Evolutionary conservation across 2,797 vertebrate species (phyloP).

Genomic region (Choloepus didactylus): DNA sequence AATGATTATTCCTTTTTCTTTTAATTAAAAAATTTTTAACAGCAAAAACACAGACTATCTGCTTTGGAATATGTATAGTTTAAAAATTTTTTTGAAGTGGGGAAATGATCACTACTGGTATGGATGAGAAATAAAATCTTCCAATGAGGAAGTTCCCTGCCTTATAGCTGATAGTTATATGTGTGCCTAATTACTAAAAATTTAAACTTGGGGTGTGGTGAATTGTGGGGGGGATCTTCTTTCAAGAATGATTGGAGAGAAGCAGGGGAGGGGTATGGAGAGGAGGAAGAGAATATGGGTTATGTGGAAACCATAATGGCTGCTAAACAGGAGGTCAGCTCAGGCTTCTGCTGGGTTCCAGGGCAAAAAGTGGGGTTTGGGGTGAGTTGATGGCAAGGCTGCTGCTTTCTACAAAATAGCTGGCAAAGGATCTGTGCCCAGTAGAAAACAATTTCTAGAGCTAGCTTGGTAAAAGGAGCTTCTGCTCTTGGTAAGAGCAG

Average conservation of each 20-base stretch:
- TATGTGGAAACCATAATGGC: slow-evolving; percentile 20
- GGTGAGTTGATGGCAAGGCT: neutral
- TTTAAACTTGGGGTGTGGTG: neutral
- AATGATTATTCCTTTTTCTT: slow-evolving; percentile 72
- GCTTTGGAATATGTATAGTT: slow-evolving; percentile 34
- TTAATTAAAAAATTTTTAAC: slow-evolving; percentile 60
- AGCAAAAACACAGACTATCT: slow-evolving; percentile 72
- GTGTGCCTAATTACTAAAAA: slow-evolving; percentile 19
- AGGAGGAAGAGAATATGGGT: neutral
- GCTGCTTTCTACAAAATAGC: slow-evolving; percentile 10
- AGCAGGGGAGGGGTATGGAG: neutral
- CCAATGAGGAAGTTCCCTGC: slow-evolving; percentile 75
- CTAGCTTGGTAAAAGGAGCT: slow-evolving; percentile 17
- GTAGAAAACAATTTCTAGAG: slow-evolving; percentile 53
- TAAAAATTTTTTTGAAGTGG: slow-evolving; percentile 23
- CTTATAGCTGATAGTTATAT: slow-evolving; percentile 59
- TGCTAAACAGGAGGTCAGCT: neutral
- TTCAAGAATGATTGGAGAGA: slow-evolving; percentile 43
- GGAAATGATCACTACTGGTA: slow-evolving; percentile 59
- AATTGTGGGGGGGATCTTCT: slow-evolving; percentile 17
- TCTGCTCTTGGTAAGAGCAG: neutral
- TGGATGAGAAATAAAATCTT: slow-evolving; percentile 61
- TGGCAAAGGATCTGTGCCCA: neutral
- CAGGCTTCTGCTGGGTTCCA: neutral
- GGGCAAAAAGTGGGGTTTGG: neutral